Conservation (phyloP, 2,797 vertebrate species). For the Sebastes jordani region DNA sequence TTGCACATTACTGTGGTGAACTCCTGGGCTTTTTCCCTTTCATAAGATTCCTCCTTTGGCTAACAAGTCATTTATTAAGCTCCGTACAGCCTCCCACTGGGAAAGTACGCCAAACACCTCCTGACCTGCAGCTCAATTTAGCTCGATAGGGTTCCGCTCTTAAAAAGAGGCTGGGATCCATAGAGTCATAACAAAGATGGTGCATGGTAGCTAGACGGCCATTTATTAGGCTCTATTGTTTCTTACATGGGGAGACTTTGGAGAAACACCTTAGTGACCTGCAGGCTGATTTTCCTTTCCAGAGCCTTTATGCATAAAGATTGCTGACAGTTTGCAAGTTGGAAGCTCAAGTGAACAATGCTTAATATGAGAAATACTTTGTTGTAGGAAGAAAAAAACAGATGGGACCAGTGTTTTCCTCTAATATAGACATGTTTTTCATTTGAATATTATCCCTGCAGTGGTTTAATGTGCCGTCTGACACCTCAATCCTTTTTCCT, state of each 20-base stretch:
- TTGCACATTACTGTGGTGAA: constrained; percentile 10
- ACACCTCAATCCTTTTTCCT: constrained; percentile 12
- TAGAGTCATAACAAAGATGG: constrained; percentile 16
- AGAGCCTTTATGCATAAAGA: background rate
- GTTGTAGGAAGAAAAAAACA: constrained; percentile 18
- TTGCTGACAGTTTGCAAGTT: background rate
- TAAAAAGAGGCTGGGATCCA: constrained; percentile 21
- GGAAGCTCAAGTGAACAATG: background rate
- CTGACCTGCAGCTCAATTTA: constrained; percentile 54
- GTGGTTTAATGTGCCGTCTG: constrained; percentile 24
- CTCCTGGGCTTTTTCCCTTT: background rate
- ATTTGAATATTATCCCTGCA: constrained; percentile 29
- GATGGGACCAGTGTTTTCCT: constrained; percentile 15
- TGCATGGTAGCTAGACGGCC: background rate
- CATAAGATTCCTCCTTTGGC: constrained; percentile 7
- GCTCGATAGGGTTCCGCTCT: background rate
- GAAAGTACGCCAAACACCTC: constrained; percentile 34
- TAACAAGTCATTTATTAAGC: constrained; percentile 50
- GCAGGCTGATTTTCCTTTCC: background rate
- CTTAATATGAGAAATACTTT: constrained; percentile 32
- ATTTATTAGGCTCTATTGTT: constrained; percentile 42
- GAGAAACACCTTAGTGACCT: constrained; percentile 17
- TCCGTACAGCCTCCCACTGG: constrained; percentile 16
- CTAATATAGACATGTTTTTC: constrained; percentile 27
- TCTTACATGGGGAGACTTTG: background rate